Conservation (phyloP, 2,888 invertebrate genomes). For the Pollenia labialis region DNA sequence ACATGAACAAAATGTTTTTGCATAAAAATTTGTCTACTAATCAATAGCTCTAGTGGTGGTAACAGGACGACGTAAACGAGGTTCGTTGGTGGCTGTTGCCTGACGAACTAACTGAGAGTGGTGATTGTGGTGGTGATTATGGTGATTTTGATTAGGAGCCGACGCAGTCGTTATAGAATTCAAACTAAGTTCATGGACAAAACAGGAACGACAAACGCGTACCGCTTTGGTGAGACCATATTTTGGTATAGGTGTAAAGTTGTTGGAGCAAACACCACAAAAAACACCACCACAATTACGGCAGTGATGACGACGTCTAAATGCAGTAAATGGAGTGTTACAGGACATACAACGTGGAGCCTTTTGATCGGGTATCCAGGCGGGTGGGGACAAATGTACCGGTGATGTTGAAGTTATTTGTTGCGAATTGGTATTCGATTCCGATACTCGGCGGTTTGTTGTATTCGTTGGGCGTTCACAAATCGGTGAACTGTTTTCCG, state of each 20-base stretch:
- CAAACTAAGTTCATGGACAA: conserved; percentile 78
- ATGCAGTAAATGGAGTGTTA: conserved; percentile 95
- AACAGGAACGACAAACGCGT: conserved; percentile 90
- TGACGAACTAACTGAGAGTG: conserved; percentile 67
- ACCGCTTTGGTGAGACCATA: conserved; percentile 97
- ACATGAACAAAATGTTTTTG: conserved; percentile 27
- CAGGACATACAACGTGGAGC: conserved; percentile 97
- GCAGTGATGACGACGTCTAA: conserved; percentile 97
- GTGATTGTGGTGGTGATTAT: conserved; percentile 51
- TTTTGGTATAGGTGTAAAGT: conserved; percentile 95
- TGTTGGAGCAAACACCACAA: conserved; percentile 96
- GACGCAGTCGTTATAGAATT: conserved; percentile 40
- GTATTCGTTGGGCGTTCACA: conserved; percentile 77
- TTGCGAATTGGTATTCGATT: conserved; percentile 69
- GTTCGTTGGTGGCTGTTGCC: conserved; percentile 66
- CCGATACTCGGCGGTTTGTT: conserved; percentile 63
- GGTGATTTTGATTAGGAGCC: conserved; percentile 48
- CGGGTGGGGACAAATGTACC: conserved; percentile 88
- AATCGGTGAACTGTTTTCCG: conserved; percentile 82
- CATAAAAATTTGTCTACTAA: conserved; percentile 63
- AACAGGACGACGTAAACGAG: conserved; percentile 70
- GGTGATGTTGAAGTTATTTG: conserved; percentile 91
- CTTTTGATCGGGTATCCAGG: conserved; percentile 97
- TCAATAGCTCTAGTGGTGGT: conserved; percentile 69
- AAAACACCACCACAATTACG: conserved; percentile 97